These are phyloP conservation scores for Procambarus clarkii DNA, from an alignment of 1,140 invertebrate species.

Conservation along the genomic window DNA sequence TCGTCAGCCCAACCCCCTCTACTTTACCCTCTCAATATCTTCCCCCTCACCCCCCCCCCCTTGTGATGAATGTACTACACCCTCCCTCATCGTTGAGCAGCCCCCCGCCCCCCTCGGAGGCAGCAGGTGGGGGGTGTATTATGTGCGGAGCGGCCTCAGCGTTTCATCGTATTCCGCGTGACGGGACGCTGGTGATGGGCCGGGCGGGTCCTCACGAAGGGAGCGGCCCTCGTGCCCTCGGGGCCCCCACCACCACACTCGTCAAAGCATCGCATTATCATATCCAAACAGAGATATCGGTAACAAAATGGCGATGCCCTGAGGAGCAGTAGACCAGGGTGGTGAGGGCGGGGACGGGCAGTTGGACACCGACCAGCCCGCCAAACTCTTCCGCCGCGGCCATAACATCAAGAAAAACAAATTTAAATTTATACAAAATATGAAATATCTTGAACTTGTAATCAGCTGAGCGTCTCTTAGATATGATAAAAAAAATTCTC, in stretches of 20 bases:
- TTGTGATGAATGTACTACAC: too few species aligned
- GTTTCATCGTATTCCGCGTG: slow-evolving; percentile 59
- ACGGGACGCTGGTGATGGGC: background rate
- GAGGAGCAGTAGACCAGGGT: background rate
- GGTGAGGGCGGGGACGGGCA: slow-evolving; percentile 9
- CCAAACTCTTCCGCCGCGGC: too few species aligned
- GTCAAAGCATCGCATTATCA: slow-evolving; percentile 54
- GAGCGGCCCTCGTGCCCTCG: background rate
- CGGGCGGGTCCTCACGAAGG: too few species aligned
- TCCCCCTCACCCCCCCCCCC: too few species aligned
- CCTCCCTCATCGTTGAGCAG: background rate
- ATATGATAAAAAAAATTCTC: background rate
- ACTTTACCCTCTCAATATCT: too few species aligned
- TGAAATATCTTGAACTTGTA: background rate
- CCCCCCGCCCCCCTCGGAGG: background rate
- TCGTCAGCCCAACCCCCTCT: too few species aligned
- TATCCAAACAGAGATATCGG: slow-evolving; percentile 64
- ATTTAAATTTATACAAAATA: background rate
- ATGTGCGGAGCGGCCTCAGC: slow-evolving; percentile 35
- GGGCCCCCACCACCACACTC: slow-evolving; percentile 37
- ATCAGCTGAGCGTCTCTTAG: background rate
- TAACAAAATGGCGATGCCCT: slow-evolving; percentile 56
- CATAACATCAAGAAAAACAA: too few species aligned
- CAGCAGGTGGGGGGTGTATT: slow-evolving; percentile 21
- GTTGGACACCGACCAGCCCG: too few species aligned